These are phyloP conservation scores for Nettapus auritus DNA, from an alignment of 2,113 vertebrate species.

Conservation along the genomic window DNA sequence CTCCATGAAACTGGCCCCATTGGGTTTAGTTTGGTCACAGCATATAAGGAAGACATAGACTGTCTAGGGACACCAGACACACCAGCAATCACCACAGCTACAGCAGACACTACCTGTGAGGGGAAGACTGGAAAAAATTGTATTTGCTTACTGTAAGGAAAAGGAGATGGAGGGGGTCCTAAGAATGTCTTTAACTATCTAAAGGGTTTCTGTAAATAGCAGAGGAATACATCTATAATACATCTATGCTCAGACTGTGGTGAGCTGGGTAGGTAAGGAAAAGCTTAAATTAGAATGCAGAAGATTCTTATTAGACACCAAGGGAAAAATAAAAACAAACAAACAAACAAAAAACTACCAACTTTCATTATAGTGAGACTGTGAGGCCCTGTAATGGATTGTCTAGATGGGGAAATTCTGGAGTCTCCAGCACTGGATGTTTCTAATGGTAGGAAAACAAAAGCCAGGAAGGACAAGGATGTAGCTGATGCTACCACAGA, in stretches of 20 bases:
- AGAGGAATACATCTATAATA: not conserved
- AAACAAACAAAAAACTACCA: accelerated
- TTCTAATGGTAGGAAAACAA: not conserved
- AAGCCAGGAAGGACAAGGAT: not conserved
- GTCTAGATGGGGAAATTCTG: not conserved
- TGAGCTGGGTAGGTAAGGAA: not conserved
- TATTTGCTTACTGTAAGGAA: not conserved
- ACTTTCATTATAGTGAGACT: not conserved
- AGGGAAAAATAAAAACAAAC: not conserved
- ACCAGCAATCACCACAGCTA: not conserved
- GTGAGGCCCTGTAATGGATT: not conserved
- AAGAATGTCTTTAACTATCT: not conserved
- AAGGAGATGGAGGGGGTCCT: not conserved
- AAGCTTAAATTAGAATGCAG: not conserved
- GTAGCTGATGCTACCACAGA: not conserved
- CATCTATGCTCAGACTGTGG: not conserved
- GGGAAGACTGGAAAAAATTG: not conserved
- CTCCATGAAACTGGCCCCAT: not conserved
- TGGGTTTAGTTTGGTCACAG: not conserved
- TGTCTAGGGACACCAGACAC: not conserved
- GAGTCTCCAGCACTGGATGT: not conserved
- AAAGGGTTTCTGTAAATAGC: not conserved
- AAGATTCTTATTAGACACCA: not conserved
- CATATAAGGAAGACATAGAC: not conserved
- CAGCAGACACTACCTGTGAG: not conserved